These are phyloP conservation scores for Nemapogon koenigi DNA, from an alignment of 2,888 invertebrate genomes.

Conservation along the genomic window DNA sequence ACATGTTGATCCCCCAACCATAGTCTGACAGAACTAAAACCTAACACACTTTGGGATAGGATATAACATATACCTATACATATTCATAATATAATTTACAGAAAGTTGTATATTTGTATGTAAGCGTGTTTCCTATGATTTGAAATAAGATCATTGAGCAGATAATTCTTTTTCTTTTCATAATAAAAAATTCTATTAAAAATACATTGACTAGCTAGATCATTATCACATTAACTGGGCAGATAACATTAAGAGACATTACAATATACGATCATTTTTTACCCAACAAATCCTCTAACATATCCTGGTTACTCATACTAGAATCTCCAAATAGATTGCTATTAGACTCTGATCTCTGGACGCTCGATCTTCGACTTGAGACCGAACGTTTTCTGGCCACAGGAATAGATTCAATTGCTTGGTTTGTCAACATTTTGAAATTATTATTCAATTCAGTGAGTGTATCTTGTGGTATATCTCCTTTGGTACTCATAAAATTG, in stretches of 20 bases:
- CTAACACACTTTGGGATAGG: no score
- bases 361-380: constrained; percentile 27
- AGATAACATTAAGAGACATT: not conserved
- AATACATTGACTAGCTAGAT: not conserved
- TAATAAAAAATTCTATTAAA: no score
- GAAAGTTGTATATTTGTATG: no score
- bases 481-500: constrained; percentile 39
- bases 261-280: constrained; percentile 40
- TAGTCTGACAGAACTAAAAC: no score
- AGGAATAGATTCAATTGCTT: constrained; percentile 28
- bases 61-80: no score
- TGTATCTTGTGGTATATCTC: constrained; percentile 35
- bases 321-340: constrained; percentile 37
- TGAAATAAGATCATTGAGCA: no score
- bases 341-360: constrained; percentile 25
- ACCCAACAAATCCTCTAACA: constrained; percentile 47
- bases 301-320: constrained; percentile 46
- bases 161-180: no score
- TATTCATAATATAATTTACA: no score
- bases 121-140: no score
- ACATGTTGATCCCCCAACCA: no score
- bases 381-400: constrained; percentile 36
- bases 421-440: constrained; percentile 43
- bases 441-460: constrained; percentile 47
- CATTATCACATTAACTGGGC: not conserved